Base-by-base conservation (phyloP, 2,797 vertebrate genomes). In the Danio tinwini region DNA sequence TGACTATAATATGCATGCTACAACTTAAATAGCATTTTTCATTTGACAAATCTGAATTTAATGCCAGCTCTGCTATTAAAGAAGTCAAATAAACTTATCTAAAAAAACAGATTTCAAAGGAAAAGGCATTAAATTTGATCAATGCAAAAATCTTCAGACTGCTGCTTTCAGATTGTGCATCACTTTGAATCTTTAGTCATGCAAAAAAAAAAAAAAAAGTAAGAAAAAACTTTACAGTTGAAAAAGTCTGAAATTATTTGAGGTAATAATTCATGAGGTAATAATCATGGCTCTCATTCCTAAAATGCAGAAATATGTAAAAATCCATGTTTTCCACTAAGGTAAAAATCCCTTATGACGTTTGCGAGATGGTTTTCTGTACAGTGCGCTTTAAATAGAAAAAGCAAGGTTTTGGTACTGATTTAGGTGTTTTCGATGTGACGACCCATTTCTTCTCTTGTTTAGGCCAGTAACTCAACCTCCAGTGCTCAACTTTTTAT, bases 401-500 rank as follows among this genome's bases (percentile, higher is more conserved):
- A 14, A 55, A 61, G 10, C 59, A 4, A 79, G 81, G 45, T 55
- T 72, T 61, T 42, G 55, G 52, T 65, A 47, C 56, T 11, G 9
- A 14, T 42, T 64, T 53, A 85, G 78, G 56, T 73, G 37, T 71
- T 12, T 29, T 19, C 14, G 56, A 56, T 53, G 37, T 47, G 71
- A 82, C 29, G 40, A 21, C 68, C 39, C 47, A 7, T 78, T 65
- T 16, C 37, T 61, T 78, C 29, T 29, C 29, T 1, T 29, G 11
- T 45, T 80, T 52, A 55, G 14, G 10, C 8, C 2, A 5, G 71
- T 40, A 3, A 44, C 13, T 91, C 88, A 94, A 45, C 90, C 90
- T 58, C 91, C 87, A 13, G 87, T 89, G 82, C 81, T 91, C 74
- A 89, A 14, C 74, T 90, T 93, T 68, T 78, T 68, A 63, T 86